These are phyloP conservation scores for Gobius niger DNA, from an alignment of 2,113 vertebrate genomes.

Conservation along the genomic window DNA sequence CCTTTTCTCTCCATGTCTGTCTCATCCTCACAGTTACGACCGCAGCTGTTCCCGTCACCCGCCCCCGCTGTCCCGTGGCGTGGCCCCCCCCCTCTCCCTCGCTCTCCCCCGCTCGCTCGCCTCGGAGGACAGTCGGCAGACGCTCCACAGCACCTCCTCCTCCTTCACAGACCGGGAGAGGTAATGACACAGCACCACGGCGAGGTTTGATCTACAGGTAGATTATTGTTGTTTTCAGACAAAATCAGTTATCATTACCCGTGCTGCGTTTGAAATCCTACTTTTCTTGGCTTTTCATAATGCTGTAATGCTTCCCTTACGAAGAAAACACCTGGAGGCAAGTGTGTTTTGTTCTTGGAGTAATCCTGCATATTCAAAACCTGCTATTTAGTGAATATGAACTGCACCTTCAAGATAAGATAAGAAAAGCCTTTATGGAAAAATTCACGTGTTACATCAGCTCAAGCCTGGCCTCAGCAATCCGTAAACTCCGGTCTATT, in stretches of 20 bases:
- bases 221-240: neutral
- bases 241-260: neutral
- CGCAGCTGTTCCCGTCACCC: constrained; percentile 79
- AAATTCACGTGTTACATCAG: too few species aligned
- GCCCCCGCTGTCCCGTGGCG: constrained; percentile 76
- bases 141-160: constrained; percentile 78
- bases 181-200: constrained; percentile 64
- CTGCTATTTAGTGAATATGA: too few species aligned
- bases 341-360: too few species aligned
- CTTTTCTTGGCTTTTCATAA: too few species aligned
- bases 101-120: constrained; percentile 75
- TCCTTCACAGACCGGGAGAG: constrained; percentile 82
- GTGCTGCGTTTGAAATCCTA: too few species aligned
- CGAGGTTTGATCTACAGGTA: neutral
- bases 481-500: too few species aligned
- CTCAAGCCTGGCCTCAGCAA: too few species aligned
- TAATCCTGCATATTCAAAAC: too few species aligned
- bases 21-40: constrained; percentile 70
- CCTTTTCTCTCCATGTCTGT: neutral
- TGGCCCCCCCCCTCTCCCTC: constrained; percentile 75
- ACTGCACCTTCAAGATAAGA: too few species aligned
- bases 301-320: too few species aligned
- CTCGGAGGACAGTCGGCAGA: constrained; percentile 81
- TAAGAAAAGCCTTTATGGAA: too few species aligned
- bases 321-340: too few species aligned